A percentile compares a stretch with the other conserved stretches of the same genome.
Evolutionary conservation across 2,797 vertebrate species (phyloP).

Genomic region (Orestias chungarensis): DNA sequence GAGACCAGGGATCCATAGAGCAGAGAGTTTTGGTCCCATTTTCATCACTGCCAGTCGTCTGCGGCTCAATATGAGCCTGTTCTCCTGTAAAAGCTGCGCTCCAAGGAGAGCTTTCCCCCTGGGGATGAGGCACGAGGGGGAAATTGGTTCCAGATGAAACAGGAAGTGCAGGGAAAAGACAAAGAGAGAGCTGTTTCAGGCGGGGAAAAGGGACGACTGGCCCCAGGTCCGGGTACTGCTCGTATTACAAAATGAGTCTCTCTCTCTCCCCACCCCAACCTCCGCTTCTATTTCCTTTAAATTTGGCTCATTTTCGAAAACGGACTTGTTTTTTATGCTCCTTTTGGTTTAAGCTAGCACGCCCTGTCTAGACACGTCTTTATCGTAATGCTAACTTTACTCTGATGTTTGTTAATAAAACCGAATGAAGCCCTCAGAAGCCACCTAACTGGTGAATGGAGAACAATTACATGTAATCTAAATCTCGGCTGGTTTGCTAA

Average conservation of each 20-base stretch:
- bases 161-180: conserved; percentile 75
- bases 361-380: conserved; percentile 39
- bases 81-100: conserved; percentile 48
- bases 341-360: neutral
- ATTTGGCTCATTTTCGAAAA: neutral
- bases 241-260: conserved; percentile 9
- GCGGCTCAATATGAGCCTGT: conserved; percentile 36
- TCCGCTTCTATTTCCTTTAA: conserved; percentile 36
- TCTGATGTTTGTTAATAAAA: neutral
- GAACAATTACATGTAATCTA: neutral
- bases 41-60: conserved; percentile 17
- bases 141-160: conserved; percentile 83
- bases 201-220: conserved; percentile 35
- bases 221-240: conserved; percentile 31
- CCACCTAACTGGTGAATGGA: neutral
- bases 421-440: neutral
- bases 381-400: neutral
- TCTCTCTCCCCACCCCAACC: no score
- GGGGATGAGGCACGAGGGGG: conserved; percentile 77
- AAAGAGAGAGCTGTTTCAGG: conserved; percentile 77
- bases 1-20: neutral
- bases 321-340: neutral
- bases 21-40: neutral
- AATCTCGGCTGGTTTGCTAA: neutral
- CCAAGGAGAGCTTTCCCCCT: conserved; percentile 69